Conservation (phyloP, 2,888 invertebrate genomes). For the Leptinotarsa juncta region DNA sequence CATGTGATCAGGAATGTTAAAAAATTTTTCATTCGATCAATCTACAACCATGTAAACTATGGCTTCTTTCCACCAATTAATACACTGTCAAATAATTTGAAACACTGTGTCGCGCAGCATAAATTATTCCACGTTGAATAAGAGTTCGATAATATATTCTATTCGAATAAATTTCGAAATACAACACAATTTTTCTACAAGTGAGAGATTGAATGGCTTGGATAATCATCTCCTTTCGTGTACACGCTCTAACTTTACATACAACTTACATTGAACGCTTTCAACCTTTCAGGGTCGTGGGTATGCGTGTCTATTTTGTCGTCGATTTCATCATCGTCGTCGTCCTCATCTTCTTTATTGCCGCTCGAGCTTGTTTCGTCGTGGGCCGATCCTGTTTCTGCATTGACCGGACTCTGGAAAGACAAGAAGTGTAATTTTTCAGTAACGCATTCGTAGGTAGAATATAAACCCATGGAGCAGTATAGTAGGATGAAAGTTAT, state of each 20-base stretch:
- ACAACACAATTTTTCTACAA: not conserved
- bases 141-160: no score
- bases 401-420: conserved; percentile 76
- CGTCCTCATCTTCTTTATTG: conserved; percentile 86
- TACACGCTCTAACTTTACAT: not conserved
- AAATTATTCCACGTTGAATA: not conserved
- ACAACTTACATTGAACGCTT: conserved; percentile 89
- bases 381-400: conserved; percentile 76
- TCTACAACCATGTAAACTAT: no score
- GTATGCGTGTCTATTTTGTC: conserved; percentile 89
- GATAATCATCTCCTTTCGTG: not conserved
- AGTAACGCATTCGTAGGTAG: not conserved
- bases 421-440: conserved; percentile 32
- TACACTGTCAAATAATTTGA: not conserved
- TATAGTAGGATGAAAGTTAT: no score
- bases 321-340: conserved; percentile 92
- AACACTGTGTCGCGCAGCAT: not conserved
- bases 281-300: conserved; percentile 91
- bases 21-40: no score
- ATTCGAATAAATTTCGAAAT: not conserved
- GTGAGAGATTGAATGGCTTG: not conserved
- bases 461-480: not conserved
- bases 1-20: no score
- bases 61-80: not conserved
- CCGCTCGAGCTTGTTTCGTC: conserved; percentile 92